Evolutionary conservation across 1,140 invertebrate species (phyloP), one percentile per base, ranked within the genome.

Genomic region (Lutraria rhynchaena): DNA sequence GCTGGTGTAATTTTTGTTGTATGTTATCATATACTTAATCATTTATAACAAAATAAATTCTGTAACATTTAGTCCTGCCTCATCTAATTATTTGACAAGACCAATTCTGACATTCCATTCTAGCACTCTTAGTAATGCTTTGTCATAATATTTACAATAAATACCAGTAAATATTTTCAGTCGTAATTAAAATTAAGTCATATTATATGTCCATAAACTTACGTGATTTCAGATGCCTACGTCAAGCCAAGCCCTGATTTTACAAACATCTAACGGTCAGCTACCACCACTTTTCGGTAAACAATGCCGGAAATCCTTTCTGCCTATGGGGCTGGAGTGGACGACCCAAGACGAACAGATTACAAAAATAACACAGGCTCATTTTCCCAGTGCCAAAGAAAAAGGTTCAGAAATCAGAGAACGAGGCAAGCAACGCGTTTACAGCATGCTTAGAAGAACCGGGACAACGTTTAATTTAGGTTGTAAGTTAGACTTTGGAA

Each of bases 201-300:
- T n/a, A n/a, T n/a, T n/a, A n/a, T n/a, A n/a, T n/a, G n/a, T n/a
- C n/a, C n/a, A n/a, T n/a, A n/a, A n/a, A n/a, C n/a, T n/a, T n/a
- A n/a, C n/a, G n/a, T n/a, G n/a, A n/a, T 67, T 80, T 13, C 55
- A 71, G 67, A 81, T 81, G 77, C 77, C 77, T 1, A 81, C 77
- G 9, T 81, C 77, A 29, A 81, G 77, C 67, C 77, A 81, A 63
- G 53, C 65, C 22, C 57, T 81, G 5, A 70, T 81, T 22, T 29
- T 81, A 1, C 41, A 81, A 4, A 35, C 35, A n/a, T 70, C 77
- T 31, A 63, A 60, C 37, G 60, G 75, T 17, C 53, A 51, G 11
- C 31, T 67, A 15, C 75, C 60, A 33, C 61, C 61, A 24, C 9
- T 77, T 3, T 67, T 77, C 44, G 61, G 60, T n/a, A 44, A 61